A percentile compares a stretch with the other conserved stretches of the same genome.
Evolutionary conservation across 2,797 vertebrate species (phyloP).

Genomic region (Luscinia megarhynchos): DNA sequence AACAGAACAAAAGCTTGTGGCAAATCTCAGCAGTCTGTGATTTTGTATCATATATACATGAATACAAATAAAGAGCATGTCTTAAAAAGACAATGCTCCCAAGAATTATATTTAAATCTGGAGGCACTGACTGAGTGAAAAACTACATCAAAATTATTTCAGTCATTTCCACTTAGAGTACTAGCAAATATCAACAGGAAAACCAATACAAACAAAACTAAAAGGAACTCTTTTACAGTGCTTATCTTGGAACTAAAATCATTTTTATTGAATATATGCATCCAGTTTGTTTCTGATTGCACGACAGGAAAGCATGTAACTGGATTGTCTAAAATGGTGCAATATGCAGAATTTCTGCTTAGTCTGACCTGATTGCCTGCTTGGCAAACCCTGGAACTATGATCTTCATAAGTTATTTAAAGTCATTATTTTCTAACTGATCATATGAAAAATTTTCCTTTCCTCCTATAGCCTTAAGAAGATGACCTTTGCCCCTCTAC

Average conservation of each 20-base stretch:
- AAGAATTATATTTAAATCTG: not conserved
- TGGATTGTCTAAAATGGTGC: not conserved
- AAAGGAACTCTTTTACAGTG: not conserved
- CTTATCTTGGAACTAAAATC: not conserved
- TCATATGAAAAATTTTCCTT: not conserved
- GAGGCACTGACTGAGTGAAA: not conserved
- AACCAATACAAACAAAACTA: not conserved
- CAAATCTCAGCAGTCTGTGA: not conserved
- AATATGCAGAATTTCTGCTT: not conserved
- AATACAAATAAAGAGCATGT: not conserved
- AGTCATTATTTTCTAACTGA: not conserved
- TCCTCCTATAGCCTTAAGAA: not conserved
- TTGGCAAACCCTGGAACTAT: not conserved
- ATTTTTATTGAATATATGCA: not conserved
- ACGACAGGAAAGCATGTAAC: not conserved
- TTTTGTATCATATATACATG: not conserved
- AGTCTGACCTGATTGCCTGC: not conserved
- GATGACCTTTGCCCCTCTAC: not conserved
- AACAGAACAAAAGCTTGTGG: not conserved
- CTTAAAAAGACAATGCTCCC: not conserved
- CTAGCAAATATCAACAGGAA: not conserved
- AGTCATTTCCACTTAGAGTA: not conserved
- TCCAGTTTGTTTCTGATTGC: not conserved
- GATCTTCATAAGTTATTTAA: not conserved
- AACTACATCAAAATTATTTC: not conserved